Evolutionary conservation across 1,140 invertebrate species (phyloP).

Genomic region (Hirudo medicinalis): DNA sequence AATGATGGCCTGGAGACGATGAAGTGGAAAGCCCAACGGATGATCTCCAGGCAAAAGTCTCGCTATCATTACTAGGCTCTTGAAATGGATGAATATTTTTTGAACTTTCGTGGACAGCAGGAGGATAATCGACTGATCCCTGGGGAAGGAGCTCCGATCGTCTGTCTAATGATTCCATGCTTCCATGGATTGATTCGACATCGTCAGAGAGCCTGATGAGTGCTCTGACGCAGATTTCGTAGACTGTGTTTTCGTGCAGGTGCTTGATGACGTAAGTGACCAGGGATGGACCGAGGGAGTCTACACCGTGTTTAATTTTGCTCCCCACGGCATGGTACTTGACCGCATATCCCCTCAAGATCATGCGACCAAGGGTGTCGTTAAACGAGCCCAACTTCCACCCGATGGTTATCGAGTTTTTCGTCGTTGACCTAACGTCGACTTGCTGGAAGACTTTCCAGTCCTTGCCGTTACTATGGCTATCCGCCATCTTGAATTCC

Average conservation of each 20-base stretch:
- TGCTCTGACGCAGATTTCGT: constrained; percentile 12
- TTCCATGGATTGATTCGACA: background rate
- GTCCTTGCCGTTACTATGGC: background rate
- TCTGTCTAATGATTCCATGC: background rate
- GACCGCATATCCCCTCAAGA: background rate
- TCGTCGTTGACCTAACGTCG: background rate
- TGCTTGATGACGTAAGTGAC: constrained; percentile 11
- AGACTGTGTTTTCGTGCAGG: constrained; percentile 17
- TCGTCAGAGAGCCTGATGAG: background rate
- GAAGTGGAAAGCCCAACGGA: background rate
- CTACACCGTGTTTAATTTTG: background rate
- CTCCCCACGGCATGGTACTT: constrained; percentile 3
- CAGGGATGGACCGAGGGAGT: background rate
- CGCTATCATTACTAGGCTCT: background rate
- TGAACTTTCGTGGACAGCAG: background rate
- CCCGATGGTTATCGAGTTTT: background rate
- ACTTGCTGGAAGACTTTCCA: background rate
- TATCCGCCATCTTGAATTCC: background rate
- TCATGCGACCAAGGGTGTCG: background rate
- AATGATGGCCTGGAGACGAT: constrained; percentile 2
- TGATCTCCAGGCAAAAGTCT: background rate
- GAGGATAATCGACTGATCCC: background rate
- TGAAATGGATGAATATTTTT: background rate
- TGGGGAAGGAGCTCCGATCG: background rate
- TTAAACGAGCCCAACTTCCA: background rate